Percentiles rank a stretch among this genome's conserved stretches.
Evolutionary conservation across 2,888 invertebrate species (phyloP).

Genomic region (Zaprionus obscuricornis): DNA sequence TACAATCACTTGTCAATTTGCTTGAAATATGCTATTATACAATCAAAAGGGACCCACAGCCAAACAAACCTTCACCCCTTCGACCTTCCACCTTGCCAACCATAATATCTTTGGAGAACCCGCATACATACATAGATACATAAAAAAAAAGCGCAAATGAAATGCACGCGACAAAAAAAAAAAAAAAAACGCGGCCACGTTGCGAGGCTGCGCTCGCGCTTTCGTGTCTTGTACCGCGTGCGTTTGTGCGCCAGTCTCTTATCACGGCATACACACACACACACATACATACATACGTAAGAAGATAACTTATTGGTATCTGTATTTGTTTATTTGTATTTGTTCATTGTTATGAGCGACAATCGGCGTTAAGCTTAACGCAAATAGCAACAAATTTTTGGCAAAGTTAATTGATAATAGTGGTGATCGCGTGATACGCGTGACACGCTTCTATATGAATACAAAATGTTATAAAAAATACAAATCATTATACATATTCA

Average conservation of each 20-base stretch:
- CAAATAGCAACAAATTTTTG: slow-evolving; percentile 56
- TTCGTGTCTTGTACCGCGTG: slow-evolving; percentile 29
- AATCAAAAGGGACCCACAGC: slow-evolving; percentile 22
- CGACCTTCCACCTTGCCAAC: background rate
- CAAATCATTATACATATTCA: too few species aligned
- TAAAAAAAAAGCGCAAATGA: slow-evolving; percentile 49
- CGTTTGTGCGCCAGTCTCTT: too few species aligned
- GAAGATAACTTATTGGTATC: slow-evolving; percentile 3
- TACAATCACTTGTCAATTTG: background rate
- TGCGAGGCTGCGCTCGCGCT: slow-evolving; percentile 26
- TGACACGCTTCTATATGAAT: too few species aligned
- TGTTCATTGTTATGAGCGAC: slow-evolving; percentile 28
- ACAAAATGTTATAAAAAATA: too few species aligned
- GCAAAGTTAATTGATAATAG: slow-evolving; percentile 53
- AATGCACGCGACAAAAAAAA: slow-evolving; percentile 63
- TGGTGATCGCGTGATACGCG: too few species aligned
- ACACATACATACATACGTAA: background rate
- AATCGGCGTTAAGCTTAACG: slow-evolving; percentile 45
- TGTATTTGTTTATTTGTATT: slow-evolving; percentile 13
- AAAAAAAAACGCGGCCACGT: slow-evolving; percentile 37
- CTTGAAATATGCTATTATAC: slow-evolving; percentile 54
- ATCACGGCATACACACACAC: slow-evolving; percentile 3
- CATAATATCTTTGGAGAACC: background rate
- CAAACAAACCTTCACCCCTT: background rate
- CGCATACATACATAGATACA: slow-evolving; percentile 26